These are phyloP conservation scores for Graphium colonna DNA, from an alignment of 2,888 invertebrate species.

Conservation along the genomic window DNA sequence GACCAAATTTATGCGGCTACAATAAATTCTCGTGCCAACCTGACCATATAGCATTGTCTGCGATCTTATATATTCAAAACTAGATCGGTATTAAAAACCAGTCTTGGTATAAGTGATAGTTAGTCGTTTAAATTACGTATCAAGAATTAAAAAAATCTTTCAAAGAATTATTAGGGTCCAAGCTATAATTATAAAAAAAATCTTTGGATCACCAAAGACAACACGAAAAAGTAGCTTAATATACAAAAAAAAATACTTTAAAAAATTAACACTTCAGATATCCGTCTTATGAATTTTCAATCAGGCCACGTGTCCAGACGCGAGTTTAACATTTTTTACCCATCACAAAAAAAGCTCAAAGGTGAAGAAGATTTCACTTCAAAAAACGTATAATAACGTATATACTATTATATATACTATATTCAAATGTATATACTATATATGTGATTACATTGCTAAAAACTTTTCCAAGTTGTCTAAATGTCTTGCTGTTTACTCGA, in stretches of 20 bases:
- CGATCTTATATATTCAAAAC: slow-evolving; percentile 31
- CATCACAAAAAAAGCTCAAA: neutral
- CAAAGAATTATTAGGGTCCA: too few relatives aligned
- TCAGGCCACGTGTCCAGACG: too few relatives aligned
- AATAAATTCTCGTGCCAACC: slow-evolving; percentile 54
- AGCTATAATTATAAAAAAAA: too few relatives aligned
- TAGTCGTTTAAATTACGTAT: neutral
- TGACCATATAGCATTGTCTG: slow-evolving; percentile 29
- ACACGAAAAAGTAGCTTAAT: too few relatives aligned
- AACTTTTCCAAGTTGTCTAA: neutral
- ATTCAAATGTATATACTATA: neutral
- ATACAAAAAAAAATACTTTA: too few relatives aligned
- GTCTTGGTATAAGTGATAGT: too few relatives aligned
- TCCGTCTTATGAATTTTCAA: too few relatives aligned
- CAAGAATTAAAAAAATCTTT: too few relatives aligned
- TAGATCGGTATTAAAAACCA: slow-evolving; percentile 10
- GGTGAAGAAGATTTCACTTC: neutral
- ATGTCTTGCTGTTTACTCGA: neutral
- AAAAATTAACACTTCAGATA: too few relatives aligned
- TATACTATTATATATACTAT: neutral
- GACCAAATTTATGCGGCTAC: slow-evolving; percentile 55
- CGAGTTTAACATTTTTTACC: too few relatives aligned
- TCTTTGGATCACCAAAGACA: too few relatives aligned
- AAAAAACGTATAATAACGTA: neutral
- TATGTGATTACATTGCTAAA: too few relatives aligned